Conservation (phyloP, 2,888 invertebrate species). For the Lacanobia wlatinum region DNA sequence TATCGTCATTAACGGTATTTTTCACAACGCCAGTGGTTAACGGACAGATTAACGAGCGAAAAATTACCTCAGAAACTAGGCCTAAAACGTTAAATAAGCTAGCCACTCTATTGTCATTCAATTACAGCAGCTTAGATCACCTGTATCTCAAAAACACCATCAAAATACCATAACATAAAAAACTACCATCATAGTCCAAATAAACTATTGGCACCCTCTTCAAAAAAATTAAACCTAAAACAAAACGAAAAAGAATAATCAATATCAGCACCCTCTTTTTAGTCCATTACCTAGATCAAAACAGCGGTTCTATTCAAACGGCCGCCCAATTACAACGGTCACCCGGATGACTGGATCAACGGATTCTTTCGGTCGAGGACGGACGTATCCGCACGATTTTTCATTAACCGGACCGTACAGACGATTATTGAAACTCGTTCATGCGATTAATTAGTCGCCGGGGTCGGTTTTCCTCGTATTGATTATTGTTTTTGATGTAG, state of each 20-base stretch:
- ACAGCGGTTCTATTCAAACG: conserved; percentile 48
- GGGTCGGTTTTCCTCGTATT: conserved; percentile 82
- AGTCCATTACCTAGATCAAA: conserved; percentile 50
- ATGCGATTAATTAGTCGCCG: conserved; percentile 87
- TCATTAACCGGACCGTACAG: conserved; percentile 82
- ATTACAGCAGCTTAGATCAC: too few species aligned
- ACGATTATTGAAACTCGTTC: conserved; percentile 83
- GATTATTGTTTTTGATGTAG: conserved; percentile 82
- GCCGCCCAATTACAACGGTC: conserved; percentile 78
- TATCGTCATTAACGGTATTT: too few species aligned
- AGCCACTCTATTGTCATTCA: neutral
- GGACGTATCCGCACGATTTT: conserved; percentile 85
- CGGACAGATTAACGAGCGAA: too few species aligned
- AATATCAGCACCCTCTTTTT: conserved; percentile 43
- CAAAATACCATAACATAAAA: too few species aligned
- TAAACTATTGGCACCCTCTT: neutral
- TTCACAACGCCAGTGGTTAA: too few species aligned
- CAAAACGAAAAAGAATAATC: neutral
- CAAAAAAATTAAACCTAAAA: conserved; percentile 1
- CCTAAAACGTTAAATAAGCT: too few species aligned
- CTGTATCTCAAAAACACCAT: too few species aligned
- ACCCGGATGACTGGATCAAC: conserved; percentile 72
- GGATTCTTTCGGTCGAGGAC: conserved; percentile 74
- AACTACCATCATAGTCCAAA: too few species aligned
- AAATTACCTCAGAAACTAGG: too few species aligned